Evolutionary conservation across 2,797 vertebrate genomes (phyloP), one percentile per base, ranked within the genome.

Genomic region (Lophius americanus): DNA sequence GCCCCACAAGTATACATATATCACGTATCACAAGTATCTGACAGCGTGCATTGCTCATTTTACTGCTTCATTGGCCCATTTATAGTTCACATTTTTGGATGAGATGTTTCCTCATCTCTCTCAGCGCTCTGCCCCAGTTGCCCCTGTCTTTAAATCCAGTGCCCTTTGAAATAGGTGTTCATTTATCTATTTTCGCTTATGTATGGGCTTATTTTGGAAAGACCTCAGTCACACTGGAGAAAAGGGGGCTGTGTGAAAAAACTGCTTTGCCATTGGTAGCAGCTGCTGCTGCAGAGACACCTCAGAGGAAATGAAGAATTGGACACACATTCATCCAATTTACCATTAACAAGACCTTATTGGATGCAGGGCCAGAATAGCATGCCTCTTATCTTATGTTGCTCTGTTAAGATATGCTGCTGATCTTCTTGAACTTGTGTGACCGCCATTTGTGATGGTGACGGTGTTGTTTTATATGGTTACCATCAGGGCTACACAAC

Each of bases 281-380:
- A 93, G 94, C 94, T 94, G 92, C 90, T 92, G 89, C 84, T 77
- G 88, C 89, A 88, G 87, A 85, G 85, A 88, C 90, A 93, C 91
- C 92, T 91, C 91, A 78, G 91, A 93, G 91, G 92, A 92, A 90
- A 91, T 85, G 84, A 88, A 87, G 91, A 93, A 93, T 93, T 92
- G 92, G 90, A 93, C 90, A 91, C 91, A 91, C 91, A 93, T 91
- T 93, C 91, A 92, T 91, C 92, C 93, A 93, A 93, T 93, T 93
- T 93, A 92, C 78, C 85, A 91, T 94, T 94, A 94, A 94, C 92
- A 89, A 94, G 91, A 91, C 90, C 90, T 93, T 93, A 94, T 94
- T 94, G 93, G 90, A 91, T 89, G 91, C 92, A 85, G 88, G 88
- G 87, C 88, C 89, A 88, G 73, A 82, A 82, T 86, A 89, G 79